phyloP scores from a whole-genome alignment of 2,888 invertebrate genomes.

The Ellobium chinense region DNA sequence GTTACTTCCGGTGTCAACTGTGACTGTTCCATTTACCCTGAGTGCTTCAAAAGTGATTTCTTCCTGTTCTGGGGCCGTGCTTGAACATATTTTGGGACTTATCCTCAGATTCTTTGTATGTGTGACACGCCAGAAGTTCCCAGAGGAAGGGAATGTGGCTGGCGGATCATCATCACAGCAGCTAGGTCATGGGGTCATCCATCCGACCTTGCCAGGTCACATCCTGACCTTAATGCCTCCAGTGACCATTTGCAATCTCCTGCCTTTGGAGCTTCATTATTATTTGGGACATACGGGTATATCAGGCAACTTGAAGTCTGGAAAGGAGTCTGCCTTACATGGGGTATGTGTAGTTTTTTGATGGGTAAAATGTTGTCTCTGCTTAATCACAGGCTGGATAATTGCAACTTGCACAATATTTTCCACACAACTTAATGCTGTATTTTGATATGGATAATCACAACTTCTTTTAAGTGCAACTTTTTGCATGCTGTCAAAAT shows the following conservation, averaged over 20 bases:
- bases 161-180: conserved; percentile 19
- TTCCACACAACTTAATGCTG: too few species aligned
- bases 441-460: too few species aligned
- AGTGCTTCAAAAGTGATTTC: too few species aligned
- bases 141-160: conserved; percentile 81
- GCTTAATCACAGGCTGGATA: too few species aligned
- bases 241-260: conserved; percentile 89
- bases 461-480: too few species aligned
- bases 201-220: conserved; percentile 87
- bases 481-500: too few species aligned
- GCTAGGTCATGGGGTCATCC: conserved; percentile 24
- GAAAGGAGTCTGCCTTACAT: conserved; percentile 78
- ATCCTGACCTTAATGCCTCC: conserved; percentile 91
- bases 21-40: too few species aligned
- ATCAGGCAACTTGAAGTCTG: conserved; percentile 78
- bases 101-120: conserved; percentile 87
- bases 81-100: too few species aligned
- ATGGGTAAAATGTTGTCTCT: too few species aligned
- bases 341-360: conserved; percentile 75
- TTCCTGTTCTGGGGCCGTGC: too few species aligned
- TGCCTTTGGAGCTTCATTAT: conserved; percentile 84
- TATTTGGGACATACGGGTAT: conserved; percentile 74
- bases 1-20: too few species aligned
- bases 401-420: too few species aligned
- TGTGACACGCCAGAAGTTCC: conserved; percentile 89